These are phyloP conservation scores for Xiphorhynchus elegans DNA, from an alignment of 2,113 vertebrate genomes.

Conservation along the genomic window DNA sequence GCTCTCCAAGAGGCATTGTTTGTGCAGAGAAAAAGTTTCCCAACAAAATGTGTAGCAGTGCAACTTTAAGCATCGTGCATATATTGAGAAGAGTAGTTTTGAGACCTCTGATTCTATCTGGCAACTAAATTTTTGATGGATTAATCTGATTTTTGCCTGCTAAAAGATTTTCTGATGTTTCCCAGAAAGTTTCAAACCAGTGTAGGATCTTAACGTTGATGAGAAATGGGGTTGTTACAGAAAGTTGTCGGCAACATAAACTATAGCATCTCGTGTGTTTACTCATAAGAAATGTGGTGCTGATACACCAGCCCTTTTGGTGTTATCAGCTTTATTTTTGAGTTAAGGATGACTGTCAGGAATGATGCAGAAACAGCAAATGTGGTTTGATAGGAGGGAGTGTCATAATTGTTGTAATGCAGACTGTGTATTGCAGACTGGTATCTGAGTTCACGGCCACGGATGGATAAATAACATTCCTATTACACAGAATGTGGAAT, in stretches of 20 bases:
- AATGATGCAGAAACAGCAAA: neutral
- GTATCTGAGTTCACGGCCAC: neutral
- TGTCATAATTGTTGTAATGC: neutral
- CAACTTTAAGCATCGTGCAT: neutral
- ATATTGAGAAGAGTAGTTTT: neutral
- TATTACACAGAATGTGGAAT: neutral
- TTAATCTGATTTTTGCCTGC: neutral
- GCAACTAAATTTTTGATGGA: neutral
- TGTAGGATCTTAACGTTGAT: neutral
- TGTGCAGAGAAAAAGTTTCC: neutral
- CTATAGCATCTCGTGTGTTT: rapidly evolving
- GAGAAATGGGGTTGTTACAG: neutral
- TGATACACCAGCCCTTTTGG: neutral
- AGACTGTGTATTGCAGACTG: neutral
- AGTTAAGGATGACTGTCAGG: neutral
- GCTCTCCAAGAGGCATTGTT: neutral
- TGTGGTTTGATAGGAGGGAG: neutral
- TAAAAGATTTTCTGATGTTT: neutral
- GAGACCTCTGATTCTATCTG: neutral
- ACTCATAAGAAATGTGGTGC: neutral
- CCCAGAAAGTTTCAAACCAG: neutral
- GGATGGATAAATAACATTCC: neutral
- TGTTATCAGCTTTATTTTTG: neutral
- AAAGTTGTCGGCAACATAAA: neutral
- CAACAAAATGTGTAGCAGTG: neutral